These are phyloP conservation scores for Mimumesa dahlbomi DNA, from an alignment of 2,888 invertebrate genomes.

Conservation along the genomic window DNA sequence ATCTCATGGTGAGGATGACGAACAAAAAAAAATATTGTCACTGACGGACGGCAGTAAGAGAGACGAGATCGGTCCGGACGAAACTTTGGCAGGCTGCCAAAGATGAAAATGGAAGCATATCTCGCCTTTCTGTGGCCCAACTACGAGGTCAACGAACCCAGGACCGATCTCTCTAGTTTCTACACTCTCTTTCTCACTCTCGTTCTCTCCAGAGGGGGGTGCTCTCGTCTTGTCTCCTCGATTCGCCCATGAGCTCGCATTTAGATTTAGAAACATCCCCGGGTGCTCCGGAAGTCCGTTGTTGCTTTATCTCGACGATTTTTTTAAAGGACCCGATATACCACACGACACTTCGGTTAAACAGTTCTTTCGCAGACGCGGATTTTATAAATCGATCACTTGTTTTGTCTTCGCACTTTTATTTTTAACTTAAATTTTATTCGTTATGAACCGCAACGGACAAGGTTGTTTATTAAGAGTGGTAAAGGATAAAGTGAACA, in stretches of 20 bases:
- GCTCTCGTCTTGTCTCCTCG: slow-evolving; percentile 12
- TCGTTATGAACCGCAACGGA: too few species aligned
- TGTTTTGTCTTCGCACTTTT: too few species aligned
- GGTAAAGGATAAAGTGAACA: too few species aligned
- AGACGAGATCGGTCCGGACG: slow-evolving; percentile 55
- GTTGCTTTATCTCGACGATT: slow-evolving; percentile 15
- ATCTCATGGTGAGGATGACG: background rate
- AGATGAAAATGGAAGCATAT: slow-evolving; percentile 79
- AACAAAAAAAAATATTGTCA: slow-evolving; percentile 22
- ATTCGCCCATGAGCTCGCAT: slow-evolving; percentile 47
- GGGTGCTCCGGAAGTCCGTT: slow-evolving; percentile 48
- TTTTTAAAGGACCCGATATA: slow-evolving; percentile 16
- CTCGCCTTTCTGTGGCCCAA: slow-evolving; percentile 71
- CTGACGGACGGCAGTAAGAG: slow-evolving; percentile 46
- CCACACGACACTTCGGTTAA: too few species aligned
- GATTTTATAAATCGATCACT: too few species aligned
- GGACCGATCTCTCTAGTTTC: slow-evolving; percentile 56
- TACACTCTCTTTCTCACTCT: slow-evolving; percentile 27
- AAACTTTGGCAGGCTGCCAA: slow-evolving; percentile 75
- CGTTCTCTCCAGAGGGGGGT: slow-evolving; percentile 13
- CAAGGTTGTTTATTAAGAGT: too few species aligned
- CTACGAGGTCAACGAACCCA: slow-evolving; percentile 73
- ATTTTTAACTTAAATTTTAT: too few species aligned
- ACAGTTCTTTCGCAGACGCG: too few species aligned
- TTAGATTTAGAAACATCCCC: slow-evolving; percentile 54